phyloP scores from a whole-genome alignment of 1,140 invertebrate species.

The Hermetia illucens region DNA sequence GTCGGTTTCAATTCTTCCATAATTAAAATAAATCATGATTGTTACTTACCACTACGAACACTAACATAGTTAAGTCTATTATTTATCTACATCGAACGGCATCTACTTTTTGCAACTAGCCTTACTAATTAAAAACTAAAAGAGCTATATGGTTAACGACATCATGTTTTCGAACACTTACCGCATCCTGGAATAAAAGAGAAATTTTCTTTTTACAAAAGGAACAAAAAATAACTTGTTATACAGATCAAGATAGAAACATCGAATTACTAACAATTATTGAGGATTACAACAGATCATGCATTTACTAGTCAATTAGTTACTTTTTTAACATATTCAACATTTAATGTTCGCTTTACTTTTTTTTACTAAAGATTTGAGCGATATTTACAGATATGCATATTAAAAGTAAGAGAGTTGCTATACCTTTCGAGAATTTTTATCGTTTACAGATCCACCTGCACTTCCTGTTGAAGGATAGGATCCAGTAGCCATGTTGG shows the following conservation, averaged over 20 bases:
- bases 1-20: too few species aligned
- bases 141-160: neutral
- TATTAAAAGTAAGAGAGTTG: slow-evolving; percentile 4
- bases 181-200: slow-evolving; percentile 28
- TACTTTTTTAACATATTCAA: neutral
- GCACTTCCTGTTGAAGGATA: slow-evolving; percentile 24
- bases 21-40: too few species aligned
- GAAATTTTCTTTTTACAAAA: neutral
- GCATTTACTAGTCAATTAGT: neutral
- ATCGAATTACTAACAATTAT: neutral
- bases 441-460: slow-evolving; percentile 18
- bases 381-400: neutral
- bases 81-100: too few species aligned
- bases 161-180: slow-evolving; percentile 18
- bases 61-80: too few species aligned
- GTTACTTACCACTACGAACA: too few species aligned
- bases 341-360: too few species aligned
- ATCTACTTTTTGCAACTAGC: too few species aligned
- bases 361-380: neutral
- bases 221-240: neutral
- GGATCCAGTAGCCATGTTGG: slow-evolving; percentile 60
- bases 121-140: too few species aligned
- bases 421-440: slow-evolving; percentile 26
- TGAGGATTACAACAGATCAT: neutral
- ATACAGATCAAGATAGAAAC: neutral